Evolutionary conservation across 1,140 invertebrate genomes (phyloP), one percentile per base, ranked within the genome.

Genomic region (Lepidostoma basale): DNA sequence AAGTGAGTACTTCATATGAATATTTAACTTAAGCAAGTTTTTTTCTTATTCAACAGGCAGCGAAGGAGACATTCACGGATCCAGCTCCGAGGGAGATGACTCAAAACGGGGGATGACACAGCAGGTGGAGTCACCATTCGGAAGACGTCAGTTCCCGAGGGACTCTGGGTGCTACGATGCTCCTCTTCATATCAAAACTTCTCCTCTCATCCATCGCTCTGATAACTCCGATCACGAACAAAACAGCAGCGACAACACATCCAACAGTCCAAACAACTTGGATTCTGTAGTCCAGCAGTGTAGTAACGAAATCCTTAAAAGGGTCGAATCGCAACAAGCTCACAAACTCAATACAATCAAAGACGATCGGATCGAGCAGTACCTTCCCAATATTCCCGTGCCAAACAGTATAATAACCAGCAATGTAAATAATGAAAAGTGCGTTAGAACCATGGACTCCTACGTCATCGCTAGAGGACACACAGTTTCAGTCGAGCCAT

Each of bases 161-260:
- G 91, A 93, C 75, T 92, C 90, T 0, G 91, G 91, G 6, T 92
- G 90, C 75, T 92, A 92, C 74, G 90, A 92, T 86, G 88, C 74
- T 83, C 87, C 60, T 81, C 81, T 86, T 58, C 79, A 84, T 63
- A 81, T 85, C 33, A 74, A 83, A 18, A 79, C 84, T 67, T 81
- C 83, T 60, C 79, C 83, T 62, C 73, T 81, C 74, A 74, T 87
- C 75, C 73, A 87, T 77, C 68, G 85, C 80, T 79, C 84, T 60
- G 14, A 77, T 78, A 72, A 84, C 76, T 74, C 81, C 22, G 81
- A 79, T 67, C 82, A 84, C 63, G 79, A 83, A 39, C 79, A 78
- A 25, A 81, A 80, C 62, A 84, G 82, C 62, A 74, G 77, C 58
- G 84, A 86, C 54, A 83, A 74, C 54, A 77, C 75, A 1, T 71